A percentile compares a stretch with the other conserved stretches of the same genome.
Evolutionary conservation across 2,113 vertebrate species (phyloP).

Genomic region (Leptodactylus fuscus): DNA sequence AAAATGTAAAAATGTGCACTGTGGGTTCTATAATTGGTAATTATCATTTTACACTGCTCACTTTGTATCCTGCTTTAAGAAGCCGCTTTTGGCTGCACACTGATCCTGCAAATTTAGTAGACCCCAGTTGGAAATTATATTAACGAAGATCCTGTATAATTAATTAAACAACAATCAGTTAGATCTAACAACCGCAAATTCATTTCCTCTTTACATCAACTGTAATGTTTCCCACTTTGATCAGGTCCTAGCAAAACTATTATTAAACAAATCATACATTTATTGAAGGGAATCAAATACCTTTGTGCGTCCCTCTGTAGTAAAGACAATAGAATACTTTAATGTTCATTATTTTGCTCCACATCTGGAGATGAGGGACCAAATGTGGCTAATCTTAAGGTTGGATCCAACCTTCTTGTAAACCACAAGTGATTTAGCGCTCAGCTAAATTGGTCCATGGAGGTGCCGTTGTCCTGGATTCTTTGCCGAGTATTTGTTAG

Average conservation of each 20-base stretch:
- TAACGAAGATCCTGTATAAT: constrained; percentile 38
- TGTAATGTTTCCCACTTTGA: constrained; percentile 32
- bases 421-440: not conserved
- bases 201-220: constrained; percentile 32
- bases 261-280: constrained; percentile 32
- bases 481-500: not conserved
- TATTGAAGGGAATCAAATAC: constrained; percentile 17
- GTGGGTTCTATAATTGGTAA: constrained; percentile 27
- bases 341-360: not conserved
- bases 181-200: constrained; percentile 42
- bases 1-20: constrained; percentile 1
- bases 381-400: constrained; percentile 14
- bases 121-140: constrained; percentile 31
- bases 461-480: not conserved
- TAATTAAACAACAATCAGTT: constrained; percentile 37
- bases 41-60: constrained; percentile 27
- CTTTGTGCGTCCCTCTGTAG: constrained; percentile 21
- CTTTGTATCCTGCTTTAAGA: constrained; percentile 27
- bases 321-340: constrained; percentile 15
- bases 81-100: constrained; percentile 7
- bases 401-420: not conserved
- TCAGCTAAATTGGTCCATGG: not conserved
- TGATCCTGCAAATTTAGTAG: constrained; percentile 26
- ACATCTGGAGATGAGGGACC: not conserved
- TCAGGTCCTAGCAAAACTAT: constrained; percentile 28